phyloP scores from a whole-genome alignment of 2,888 invertebrate species.

The Penaeus monodon region DNA sequence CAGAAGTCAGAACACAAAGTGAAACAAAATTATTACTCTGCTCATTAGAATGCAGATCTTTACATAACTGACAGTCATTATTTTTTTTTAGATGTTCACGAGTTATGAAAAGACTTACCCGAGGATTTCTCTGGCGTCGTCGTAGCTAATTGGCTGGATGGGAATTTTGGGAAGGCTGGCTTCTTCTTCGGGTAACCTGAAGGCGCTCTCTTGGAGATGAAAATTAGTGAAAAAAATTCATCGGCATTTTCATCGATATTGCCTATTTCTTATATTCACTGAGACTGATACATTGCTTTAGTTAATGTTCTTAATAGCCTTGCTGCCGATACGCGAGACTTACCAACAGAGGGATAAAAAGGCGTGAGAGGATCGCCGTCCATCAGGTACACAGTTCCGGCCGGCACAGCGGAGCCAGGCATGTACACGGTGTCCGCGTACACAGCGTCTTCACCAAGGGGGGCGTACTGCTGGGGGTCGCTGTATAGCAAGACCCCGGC shows the following conservation, averaged over 20 bases:
- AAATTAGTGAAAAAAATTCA: too few relatives aligned
- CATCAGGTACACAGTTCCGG: constrained; percentile 69
- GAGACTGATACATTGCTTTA: too few relatives aligned
- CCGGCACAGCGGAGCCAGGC: constrained; percentile 71
- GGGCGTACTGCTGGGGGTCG: constrained; percentile 70
- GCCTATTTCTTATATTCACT: too few relatives aligned
- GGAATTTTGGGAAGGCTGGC: constrained; percentile 69
- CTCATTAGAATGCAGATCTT: too few relatives aligned
- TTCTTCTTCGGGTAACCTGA: constrained; percentile 65
- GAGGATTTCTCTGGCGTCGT: constrained; percentile 69
- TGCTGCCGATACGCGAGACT: constrained; percentile 12
- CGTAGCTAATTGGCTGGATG: constrained; percentile 70
- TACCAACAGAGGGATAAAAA: constrained; percentile 71
- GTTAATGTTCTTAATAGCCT: too few relatives aligned
- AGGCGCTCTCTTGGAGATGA: constrained; percentile 51
- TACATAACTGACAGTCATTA: too few relatives aligned
- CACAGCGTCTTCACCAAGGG: constrained; percentile 65
- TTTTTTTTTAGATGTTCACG: too few relatives aligned
- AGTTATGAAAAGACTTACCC: constrained; percentile 62
- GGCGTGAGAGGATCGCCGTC: constrained; percentile 73
- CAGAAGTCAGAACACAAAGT: too few relatives aligned
- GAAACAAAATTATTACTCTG: too few relatives aligned
- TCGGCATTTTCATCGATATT: too few relatives aligned
- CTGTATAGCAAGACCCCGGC: constrained; percentile 70
- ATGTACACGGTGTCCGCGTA: constrained; percentile 70